Percentiles rank a stretch among this genome's conserved stretches.
phyloP scores from a whole-genome alignment of 1,140 invertebrate species.

The Panagrolaimus sp. region DNA sequence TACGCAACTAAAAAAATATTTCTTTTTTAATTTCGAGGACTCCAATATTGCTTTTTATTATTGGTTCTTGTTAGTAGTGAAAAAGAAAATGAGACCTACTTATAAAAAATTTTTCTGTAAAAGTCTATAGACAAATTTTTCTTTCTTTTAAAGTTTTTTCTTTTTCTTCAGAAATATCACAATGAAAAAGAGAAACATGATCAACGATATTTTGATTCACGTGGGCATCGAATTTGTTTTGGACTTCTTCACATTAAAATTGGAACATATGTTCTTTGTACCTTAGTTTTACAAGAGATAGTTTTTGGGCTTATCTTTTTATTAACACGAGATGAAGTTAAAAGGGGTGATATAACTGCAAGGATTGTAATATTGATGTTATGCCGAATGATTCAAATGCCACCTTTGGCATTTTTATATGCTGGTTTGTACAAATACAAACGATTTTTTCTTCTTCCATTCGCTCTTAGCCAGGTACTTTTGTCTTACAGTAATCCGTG shows the following conservation, averaged over 20 bases:
- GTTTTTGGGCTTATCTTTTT: slow-evolving; percentile 5
- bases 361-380: slow-evolving; percentile 5
- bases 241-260: slow-evolving; percentile 8
- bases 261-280: slow-evolving; percentile 8
- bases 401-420: slow-evolving; percentile 1
- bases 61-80: too few species aligned
- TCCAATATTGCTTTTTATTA: too few species aligned
- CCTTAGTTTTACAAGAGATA: slow-evolving; percentile 8
- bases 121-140: too few species aligned
- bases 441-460: slow-evolving; percentile 8
- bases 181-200: neutral
- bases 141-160: neutral
- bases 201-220: slow-evolving; percentile 8
- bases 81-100: too few species aligned
- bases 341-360: neutral
- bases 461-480: slow-evolving; percentile 5
- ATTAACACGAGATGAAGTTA: slow-evolving; percentile 1
- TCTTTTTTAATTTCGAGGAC: too few species aligned
- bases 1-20: too few species aligned
- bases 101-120: too few species aligned
- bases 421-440: neutral
- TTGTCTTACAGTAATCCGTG: neutral
- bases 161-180: slow-evolving; percentile 7
- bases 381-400: neutral
- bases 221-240: slow-evolving; percentile 1